Base-by-base conservation (phyloP, 2,797 vertebrate species). In the Geotrypetes seraphini region DNA sequence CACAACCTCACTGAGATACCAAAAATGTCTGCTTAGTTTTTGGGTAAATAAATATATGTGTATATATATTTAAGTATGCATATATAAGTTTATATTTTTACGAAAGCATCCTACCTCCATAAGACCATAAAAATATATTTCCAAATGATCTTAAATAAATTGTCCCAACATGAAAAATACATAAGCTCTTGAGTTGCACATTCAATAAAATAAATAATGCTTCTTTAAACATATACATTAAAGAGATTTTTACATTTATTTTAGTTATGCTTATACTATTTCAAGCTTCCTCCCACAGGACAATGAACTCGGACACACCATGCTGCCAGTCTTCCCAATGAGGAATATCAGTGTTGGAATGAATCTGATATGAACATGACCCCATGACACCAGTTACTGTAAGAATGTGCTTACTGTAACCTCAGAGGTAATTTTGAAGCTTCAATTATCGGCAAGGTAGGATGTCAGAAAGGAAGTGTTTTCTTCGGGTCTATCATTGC, bases 291-390 rank as follows among this genome's bases (percentile, higher is more conserved):
- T n/a, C n/a, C n/a, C 27, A n/a, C n/a, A 28, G 36, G 22, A 21
- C 22, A 34, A 33, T 25, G 31, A 24, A 22, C 43, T 19, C 22
- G 34, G 41, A 3, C 13, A 16, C 15, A 18, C 36, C 26, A 3
- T 12, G 38, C 49, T 28, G 36, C 58, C 48, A 51, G 45, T 23
- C n/a, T 62, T 52, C 71, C 69, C 67, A 60, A 58, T 32, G 14
- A 21, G 57, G 53, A 68, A 54, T 57, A 36, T 57, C 32, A 39
- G 31, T 4, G 54, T 43, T 32, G 73, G 71, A 77, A 75, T 71
- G 69, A 60, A 64, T 66, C 63, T 58, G 54, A 50, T 41, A 11
- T 22, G 28, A 56, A 56, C 7, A 23, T 19, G 36, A 32, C 26
- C 25, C 23, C 20, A 22, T 0, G 31, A 41, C 31, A 60, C 41